Evolutionary conservation across 2,797 vertebrate genomes (phyloP).

Genomic region (Echiichthys vipera): DNA sequence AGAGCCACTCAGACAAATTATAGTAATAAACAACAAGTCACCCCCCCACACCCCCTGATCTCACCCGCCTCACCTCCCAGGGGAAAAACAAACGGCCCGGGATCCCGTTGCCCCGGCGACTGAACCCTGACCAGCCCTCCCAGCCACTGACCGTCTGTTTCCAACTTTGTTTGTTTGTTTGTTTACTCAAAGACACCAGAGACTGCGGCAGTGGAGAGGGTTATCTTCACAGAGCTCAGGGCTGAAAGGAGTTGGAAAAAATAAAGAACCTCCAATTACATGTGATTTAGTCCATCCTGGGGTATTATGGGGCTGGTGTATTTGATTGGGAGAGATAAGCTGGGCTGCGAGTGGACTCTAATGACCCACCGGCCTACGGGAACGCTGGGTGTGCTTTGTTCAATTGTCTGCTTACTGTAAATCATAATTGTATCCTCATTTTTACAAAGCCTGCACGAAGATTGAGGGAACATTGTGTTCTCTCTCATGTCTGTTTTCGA

Average conservation of each 20-base stretch:
- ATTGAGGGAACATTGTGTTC: neutral
- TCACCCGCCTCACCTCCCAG: constrained; percentile 58
- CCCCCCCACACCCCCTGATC: constrained; percentile 32
- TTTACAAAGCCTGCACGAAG: neutral
- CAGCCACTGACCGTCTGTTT: constrained; percentile 71
- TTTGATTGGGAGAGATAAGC: constrained; percentile 79
- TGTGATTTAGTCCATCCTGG: constrained; percentile 74
- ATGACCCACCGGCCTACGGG: constrained; percentile 68
- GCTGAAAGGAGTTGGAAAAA: constrained; percentile 56
- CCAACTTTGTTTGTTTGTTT: constrained; percentile 80
- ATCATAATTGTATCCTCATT: constrained; percentile 37
- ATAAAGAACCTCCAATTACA: constrained; percentile 72
- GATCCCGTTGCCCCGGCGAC: constrained; percentile 73
- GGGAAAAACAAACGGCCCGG: constrained; percentile 72
- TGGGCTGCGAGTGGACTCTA: constrained; percentile 61
- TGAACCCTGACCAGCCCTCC: constrained; percentile 74
- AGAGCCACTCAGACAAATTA: constrained; percentile 83
- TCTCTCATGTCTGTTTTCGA: constrained; percentile 12
- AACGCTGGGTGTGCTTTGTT: constrained; percentile 63
- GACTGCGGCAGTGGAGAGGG: constrained; percentile 53
- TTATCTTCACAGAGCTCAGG: constrained; percentile 70
- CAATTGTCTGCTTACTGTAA: constrained; percentile 68
- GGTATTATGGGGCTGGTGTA: constrained; percentile 63
- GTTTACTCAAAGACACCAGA: constrained; percentile 72
- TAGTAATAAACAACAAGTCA: constrained; percentile 81